Conservation (phyloP, 2,888 invertebrate genomes). For the Habrosyne pyritoides region DNA sequence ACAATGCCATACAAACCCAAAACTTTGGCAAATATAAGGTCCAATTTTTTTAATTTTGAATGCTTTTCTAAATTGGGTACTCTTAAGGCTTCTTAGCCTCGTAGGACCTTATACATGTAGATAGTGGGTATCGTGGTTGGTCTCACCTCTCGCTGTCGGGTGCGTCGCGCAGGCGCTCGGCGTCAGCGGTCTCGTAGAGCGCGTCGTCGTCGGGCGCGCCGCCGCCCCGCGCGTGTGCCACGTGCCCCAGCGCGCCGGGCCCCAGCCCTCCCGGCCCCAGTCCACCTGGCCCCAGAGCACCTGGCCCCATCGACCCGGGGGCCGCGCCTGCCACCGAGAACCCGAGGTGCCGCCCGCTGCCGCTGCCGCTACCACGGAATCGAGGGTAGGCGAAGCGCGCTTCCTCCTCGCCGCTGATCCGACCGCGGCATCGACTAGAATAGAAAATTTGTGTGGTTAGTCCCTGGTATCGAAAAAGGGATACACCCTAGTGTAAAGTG, state of each 20-base stretch:
- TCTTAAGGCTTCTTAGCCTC: no score
- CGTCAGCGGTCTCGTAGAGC: slow-evolving; percentile 93
- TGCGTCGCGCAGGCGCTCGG: slow-evolving; percentile 88
- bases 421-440: slow-evolving; percentile 83
- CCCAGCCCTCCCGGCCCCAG: slow-evolving; percentile 57
- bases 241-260: slow-evolving; percentile 31
- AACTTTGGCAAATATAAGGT: no score
- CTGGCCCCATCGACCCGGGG: slow-evolving; percentile 25
- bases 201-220: slow-evolving; percentile 89
- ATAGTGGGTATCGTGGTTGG: slow-evolving; percentile 3
- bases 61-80: no score
- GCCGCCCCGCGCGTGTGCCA: slow-evolving; percentile 56
- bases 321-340: slow-evolving; percentile 65
- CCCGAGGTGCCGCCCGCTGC: slow-evolving; percentile 62
- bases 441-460: slow-evolving; percentile 56
- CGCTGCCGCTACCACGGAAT: slow-evolving; percentile 78
- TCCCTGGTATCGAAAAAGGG: no score
- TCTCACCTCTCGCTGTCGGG: slow-evolving; percentile 95
- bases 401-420: slow-evolving; percentile 84
- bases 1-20: no score
- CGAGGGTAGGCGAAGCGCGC: slow-evolving; percentile 89
- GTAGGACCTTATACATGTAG: background rate
- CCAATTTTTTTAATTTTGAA: no score
- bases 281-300: slow-evolving; percentile 49
- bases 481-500: background rate